These are phyloP conservation scores for Syrrhaptes paradoxus DNA, from an alignment of 2,113 vertebrate genomes.

Conservation along the genomic window DNA sequence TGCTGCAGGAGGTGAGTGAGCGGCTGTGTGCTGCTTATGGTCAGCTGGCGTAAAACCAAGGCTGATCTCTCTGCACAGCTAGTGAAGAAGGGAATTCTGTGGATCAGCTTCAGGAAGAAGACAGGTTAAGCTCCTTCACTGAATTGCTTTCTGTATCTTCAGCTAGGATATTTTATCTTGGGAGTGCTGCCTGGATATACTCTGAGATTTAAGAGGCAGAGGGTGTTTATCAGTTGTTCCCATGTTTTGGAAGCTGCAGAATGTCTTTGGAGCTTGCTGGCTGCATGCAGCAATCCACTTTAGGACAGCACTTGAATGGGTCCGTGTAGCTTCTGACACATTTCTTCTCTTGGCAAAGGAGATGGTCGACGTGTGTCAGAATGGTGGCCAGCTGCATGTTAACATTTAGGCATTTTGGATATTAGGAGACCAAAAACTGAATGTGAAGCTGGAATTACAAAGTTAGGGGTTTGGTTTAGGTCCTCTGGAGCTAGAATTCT, in stretches of 20 bases:
- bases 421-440: not conserved
- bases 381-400: not conserved
- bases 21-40: too few species aligned
- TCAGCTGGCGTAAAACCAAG: too few species aligned
- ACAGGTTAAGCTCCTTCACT: not conserved
- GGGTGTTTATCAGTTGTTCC: not conserved
- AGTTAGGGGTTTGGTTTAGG: not conserved
- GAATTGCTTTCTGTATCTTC: not conserved
- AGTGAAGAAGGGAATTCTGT: not conserved
- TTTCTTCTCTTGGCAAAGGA: not conserved
- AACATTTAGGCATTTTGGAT: not conserved
- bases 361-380: not conserved
- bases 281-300: not conserved
- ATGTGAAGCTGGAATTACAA: not conserved
- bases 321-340: not conserved
- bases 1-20: too few species aligned
- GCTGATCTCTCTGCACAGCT: not conserved
- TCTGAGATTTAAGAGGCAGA: not conserved
- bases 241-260: not conserved
- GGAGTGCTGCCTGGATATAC: not conserved
- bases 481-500: not conserved
- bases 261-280: not conserved
- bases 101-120: not conserved
- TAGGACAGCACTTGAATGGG: not conserved
- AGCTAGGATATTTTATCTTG: not conserved